A percentile compares a stretch with the other conserved stretches of the same genome.
These are phyloP conservation scores for Paedocypris micromegethes DNA, from an alignment of 2,797 vertebrate species.

Conservation along the genomic window DNA sequence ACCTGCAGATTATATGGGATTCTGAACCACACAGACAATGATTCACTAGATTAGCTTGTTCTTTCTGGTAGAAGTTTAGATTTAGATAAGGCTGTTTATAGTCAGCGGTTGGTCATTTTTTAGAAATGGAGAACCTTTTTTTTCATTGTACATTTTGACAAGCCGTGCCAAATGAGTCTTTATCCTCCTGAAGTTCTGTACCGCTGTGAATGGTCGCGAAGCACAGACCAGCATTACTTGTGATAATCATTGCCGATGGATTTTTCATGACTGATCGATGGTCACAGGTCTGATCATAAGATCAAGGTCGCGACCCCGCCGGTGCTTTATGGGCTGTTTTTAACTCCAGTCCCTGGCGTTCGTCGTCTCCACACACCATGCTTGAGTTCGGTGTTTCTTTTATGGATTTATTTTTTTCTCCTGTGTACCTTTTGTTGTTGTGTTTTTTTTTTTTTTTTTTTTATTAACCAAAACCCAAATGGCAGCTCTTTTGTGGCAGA, in stretches of 20 bases:
- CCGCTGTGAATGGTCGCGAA: too few species aligned
- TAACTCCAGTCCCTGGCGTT: conserved; percentile 39
- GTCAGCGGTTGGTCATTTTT: conserved; percentile 23
- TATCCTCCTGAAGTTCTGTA: too few species aligned
- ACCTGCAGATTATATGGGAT: conserved; percentile 20
- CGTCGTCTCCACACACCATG: conserved; percentile 29
- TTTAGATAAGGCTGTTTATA: conserved; percentile 4
- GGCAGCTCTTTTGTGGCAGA: conserved; percentile 29
- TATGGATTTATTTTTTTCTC: conserved; percentile 32
- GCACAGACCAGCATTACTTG: too few species aligned
- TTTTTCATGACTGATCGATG: conserved; percentile 44
- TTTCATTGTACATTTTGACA: too few species aligned
- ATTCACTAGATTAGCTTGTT: conserved; percentile 28
- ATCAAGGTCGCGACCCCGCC: conserved; percentile 25
- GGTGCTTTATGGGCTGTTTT: conserved; percentile 43
- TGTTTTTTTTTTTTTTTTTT: not conserved
- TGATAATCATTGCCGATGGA: not conserved
- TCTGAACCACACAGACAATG: conserved; percentile 26
- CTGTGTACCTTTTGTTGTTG: conserved; percentile 1
- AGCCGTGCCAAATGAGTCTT: too few species aligned
- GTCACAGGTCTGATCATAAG: conserved; percentile 36
- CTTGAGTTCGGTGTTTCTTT: conserved; percentile 25
- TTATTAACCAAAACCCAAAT: conserved; percentile 16
- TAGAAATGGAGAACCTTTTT: not conserved
- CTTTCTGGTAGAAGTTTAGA: conserved; percentile 29